These are phyloP conservation scores for Rhamnusium bicolor DNA, from an alignment of 2,888 invertebrate genomes.

Conservation along the genomic window DNA sequence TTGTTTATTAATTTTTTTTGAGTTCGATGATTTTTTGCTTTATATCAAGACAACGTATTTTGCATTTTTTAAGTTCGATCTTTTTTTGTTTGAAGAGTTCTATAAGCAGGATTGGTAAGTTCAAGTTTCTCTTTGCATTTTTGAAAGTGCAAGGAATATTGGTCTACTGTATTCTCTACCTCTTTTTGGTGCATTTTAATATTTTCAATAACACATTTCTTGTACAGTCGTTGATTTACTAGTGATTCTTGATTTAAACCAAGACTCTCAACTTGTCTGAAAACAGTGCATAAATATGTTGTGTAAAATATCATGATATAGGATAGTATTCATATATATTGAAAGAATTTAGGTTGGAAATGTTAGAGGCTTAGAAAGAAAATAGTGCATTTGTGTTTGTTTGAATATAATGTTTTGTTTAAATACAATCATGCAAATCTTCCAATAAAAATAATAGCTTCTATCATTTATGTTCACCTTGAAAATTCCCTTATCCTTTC, in stretches of 20 bases:
- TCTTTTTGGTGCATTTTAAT: constrained; percentile 31
- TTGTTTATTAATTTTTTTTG: constrained; percentile 19
- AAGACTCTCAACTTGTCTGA: constrained; percentile 32
- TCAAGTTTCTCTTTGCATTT: constrained; percentile 33
- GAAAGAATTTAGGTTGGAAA: too few species aligned
- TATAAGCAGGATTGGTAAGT: constrained; percentile 35
- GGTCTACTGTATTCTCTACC: constrained; percentile 24
- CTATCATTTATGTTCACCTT: too few species aligned
- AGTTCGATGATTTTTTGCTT: constrained; percentile 26
- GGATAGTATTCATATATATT: too few species aligned
- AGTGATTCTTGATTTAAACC: constrained; percentile 32
- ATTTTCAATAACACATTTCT: constrained; percentile 29
- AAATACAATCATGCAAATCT: too few species aligned
- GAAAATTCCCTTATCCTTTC: too few species aligned
- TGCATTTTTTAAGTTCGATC: constrained; percentile 29
- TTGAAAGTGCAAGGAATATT: constrained; percentile 25
- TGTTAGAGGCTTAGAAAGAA: too few species aligned
- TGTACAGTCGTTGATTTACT: constrained; percentile 25
- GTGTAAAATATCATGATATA: not conserved
- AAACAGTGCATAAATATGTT: not conserved
- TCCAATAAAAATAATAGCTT: too few species aligned
- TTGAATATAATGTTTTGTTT: too few species aligned
- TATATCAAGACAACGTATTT: constrained; percentile 32
- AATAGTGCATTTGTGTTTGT: too few species aligned
- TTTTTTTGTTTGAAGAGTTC: constrained; percentile 36